Conservation (phyloP, 53 echinoderm and acorn worm species). For the Paracentrotus lividus region DNA sequence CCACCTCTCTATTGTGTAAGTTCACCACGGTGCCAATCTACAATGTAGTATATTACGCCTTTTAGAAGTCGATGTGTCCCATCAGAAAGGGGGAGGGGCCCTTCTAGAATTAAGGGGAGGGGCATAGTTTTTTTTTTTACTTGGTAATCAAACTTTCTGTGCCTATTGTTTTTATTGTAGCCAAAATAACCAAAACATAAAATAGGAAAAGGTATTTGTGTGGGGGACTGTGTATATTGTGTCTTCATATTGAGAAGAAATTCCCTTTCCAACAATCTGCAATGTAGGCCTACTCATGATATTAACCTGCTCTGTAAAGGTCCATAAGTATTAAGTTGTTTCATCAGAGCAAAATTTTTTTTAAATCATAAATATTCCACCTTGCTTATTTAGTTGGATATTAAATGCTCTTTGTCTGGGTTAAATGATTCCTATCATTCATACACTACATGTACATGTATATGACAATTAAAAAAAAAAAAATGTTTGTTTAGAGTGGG, state of each 20-base stretch:
- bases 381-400: no score
- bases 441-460: no score
- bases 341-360: no score
- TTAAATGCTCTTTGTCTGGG: no score
- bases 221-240: neutral
- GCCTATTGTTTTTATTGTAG: neutral
- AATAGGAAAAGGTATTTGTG: neutral
- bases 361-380: no score
- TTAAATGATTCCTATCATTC: no score
- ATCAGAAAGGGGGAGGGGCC: constrained; percentile 3
- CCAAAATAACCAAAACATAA: no score
- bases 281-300: no score
- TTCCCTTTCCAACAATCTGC: no score
- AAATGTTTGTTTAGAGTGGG: neutral
- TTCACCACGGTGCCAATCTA: neutral
- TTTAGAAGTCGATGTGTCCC: neutral
- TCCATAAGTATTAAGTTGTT: no score
- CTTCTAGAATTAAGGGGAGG: neutral
- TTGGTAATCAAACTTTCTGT: neutral
- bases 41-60: neutral
- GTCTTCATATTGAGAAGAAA: neutral
- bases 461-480: no score
- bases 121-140: neutral
- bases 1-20: neutral
- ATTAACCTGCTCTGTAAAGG: no score